Evolutionary conservation across 2,797 vertebrate genomes (phyloP).

Genomic region (Silurus lanzhouensis): DNA sequence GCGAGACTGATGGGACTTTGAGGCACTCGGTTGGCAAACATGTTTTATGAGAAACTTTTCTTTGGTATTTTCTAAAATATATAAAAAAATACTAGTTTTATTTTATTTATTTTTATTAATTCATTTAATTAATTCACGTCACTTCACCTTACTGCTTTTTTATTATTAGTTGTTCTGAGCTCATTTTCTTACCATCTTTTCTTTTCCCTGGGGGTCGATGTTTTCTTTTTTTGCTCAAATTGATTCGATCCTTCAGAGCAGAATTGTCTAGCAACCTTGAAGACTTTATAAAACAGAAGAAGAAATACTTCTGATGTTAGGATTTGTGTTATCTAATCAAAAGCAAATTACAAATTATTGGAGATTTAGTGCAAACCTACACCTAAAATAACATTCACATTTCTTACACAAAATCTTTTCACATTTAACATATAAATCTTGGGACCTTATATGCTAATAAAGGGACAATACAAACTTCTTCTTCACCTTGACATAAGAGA

Average conservation of each 20-base stretch:
- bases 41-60: too few relatives aligned
- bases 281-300: constrained; percentile 44
- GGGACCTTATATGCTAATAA: background rate
- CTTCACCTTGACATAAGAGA: constrained; percentile 14
- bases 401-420: background rate
- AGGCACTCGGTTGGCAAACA: too few relatives aligned
- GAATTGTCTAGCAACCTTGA: constrained; percentile 52
- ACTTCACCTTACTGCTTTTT: background rate
- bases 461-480: background rate
- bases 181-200: constrained; percentile 30
- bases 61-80: too few relatives aligned
- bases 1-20: too few relatives aligned
- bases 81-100: too few relatives aligned
- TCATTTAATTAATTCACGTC: too few relatives aligned
- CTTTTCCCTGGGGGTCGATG: constrained; percentile 36
- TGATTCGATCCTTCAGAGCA: constrained; percentile 52
- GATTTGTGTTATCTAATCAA: background rate
- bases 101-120: too few relatives aligned
- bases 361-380: background rate
- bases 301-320: background rate
- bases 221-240: constrained; percentile 56
- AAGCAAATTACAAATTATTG: background rate
- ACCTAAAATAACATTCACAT: background rate
- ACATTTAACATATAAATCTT: background rate
- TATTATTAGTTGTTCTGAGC: background rate